Base-by-base conservation (phyloP, 2,888 invertebrate species). In the Didymodactylos carnosus region DNA sequence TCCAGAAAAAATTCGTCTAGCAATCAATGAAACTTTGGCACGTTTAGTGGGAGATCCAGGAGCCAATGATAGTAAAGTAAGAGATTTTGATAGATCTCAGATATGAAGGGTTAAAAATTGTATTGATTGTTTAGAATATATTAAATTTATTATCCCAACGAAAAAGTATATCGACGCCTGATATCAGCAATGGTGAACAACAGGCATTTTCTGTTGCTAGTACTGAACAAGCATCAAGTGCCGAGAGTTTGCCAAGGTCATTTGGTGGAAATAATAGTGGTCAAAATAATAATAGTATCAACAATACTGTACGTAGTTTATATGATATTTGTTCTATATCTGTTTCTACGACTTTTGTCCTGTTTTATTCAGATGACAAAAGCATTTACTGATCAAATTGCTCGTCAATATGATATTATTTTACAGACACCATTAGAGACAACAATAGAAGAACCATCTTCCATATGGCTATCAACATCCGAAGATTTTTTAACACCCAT, bases 161-260 rank as follows among this genome's bases (percentile, higher is more conserved):
- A 78, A 94, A 94, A 85, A 93, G 93, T 76, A 93, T 91, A 83
- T 94, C 94, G 49, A 95, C 94, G 13, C 94, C 94, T 25, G 94
- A 93, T 82, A 86, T 94, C 79, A 82, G 80, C 78, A 81, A 82
- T 69, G 69, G 71, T 14, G 93, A 94, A 81, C 91, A 91, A 43
- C n/a, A n/a, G n/a, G 91, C 83, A 78, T 85, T 87, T 46, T 91
- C 93, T 0, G 92, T 93, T 25, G 92, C 92, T n/a, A 82, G 82
- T 19, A 92, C 92, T 1, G 94, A 94, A 80, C 94, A 94, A 84
- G 92, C 94, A 14, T 91, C 92, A 0, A 94, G 94, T 1, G 93
- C 93, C 0, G 94, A 94, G 82, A 94, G 93, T 84, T 87, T 94
- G 23, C n/a, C n/a, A n/a, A 80, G n/a, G n/a, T n/a, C n/a, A n/a